Evolutionary conservation across 1,140 invertebrate species (phyloP).

Genomic region (Panulirus ornatus): DNA sequence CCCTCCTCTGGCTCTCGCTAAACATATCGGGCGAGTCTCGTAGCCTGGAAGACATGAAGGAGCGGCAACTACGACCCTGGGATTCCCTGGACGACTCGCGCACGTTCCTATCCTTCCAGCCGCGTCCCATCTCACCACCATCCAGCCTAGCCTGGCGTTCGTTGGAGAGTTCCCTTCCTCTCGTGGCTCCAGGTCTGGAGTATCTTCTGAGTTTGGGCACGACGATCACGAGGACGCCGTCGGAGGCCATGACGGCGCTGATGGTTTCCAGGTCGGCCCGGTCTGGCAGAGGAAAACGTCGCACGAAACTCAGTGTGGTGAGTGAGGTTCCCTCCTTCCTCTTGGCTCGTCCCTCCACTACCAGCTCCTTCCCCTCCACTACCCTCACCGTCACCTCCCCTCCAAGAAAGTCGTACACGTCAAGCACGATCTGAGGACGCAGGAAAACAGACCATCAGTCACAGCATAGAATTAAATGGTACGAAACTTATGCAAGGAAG

Average conservation of each 20-base stretch:
- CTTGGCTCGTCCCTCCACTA: conserved; percentile 25
- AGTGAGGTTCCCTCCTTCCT: conserved; percentile 20
- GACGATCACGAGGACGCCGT: conserved; percentile 44
- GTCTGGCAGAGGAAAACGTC: conserved; percentile 29
- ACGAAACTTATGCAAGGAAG: too few species aligned
- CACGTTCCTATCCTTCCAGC: background rate
- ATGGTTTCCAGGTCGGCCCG: conserved; percentile 37
- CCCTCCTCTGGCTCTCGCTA: background rate
- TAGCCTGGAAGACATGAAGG: background rate
- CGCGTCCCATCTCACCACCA: background rate
- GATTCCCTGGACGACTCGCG: conserved; percentile 28
- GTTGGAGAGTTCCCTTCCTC: background rate
- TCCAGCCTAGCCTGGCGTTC: background rate
- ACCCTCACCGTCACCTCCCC: conserved; percentile 42
- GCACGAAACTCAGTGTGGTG: conserved; percentile 37
- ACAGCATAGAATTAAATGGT: background rate
- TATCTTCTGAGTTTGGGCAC: conserved; percentile 20
- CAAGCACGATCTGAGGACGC: conserved; percentile 32
- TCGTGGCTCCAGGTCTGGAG: background rate
- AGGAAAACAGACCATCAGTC: background rate
- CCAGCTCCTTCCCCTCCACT: conserved; percentile 42
- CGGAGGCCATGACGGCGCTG: conserved; percentile 38
- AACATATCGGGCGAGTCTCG: background rate
- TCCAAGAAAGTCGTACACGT: conserved; percentile 50
- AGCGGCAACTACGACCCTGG: conserved; percentile 1